A percentile compares a stretch with the other conserved stretches of the same genome.
Evolutionary conservation across 2,113 vertebrate genomes (phyloP).

Genomic region (Lynx canadensis): DNA sequence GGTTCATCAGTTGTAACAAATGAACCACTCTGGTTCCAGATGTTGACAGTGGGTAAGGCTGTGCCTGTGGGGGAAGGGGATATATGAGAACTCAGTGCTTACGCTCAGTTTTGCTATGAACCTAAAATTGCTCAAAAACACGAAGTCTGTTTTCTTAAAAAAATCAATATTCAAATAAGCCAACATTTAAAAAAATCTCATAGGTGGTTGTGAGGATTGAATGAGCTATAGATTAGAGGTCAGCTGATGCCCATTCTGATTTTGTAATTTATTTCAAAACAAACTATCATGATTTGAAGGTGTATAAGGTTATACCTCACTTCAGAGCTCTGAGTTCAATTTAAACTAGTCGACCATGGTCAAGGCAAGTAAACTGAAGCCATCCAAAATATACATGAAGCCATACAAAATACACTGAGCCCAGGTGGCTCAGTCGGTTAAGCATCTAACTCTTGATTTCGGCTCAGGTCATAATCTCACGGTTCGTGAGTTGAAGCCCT

Average conservation of each 20-base stretch:
- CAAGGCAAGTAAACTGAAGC: neutral
- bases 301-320: neutral
- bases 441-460: too few species aligned
- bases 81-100: neutral
- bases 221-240: neutral
- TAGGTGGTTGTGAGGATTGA: neutral
- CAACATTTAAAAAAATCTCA: neutral
- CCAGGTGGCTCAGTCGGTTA: neutral
- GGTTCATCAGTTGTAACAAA: neutral
- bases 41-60: neutral
- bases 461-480: too few species aligned
- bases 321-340: neutral
- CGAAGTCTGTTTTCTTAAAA: neutral
- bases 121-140: constrained; percentile 14
- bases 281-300: neutral
- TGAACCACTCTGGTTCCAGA: neutral
- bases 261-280: constrained; percentile 25
- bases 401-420: neutral
- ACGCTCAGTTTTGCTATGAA: neutral
- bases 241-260: neutral
- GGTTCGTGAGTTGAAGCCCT: too few species aligned
- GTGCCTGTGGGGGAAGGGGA: neutral
- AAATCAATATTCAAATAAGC: neutral
- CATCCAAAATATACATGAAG: neutral
- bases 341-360: neutral